Percentiles rank a stretch among this genome's conserved stretches.
Conservation (phyloP, 2,888 invertebrate species). For the Aphidoletes aphidimyza region DNA sequence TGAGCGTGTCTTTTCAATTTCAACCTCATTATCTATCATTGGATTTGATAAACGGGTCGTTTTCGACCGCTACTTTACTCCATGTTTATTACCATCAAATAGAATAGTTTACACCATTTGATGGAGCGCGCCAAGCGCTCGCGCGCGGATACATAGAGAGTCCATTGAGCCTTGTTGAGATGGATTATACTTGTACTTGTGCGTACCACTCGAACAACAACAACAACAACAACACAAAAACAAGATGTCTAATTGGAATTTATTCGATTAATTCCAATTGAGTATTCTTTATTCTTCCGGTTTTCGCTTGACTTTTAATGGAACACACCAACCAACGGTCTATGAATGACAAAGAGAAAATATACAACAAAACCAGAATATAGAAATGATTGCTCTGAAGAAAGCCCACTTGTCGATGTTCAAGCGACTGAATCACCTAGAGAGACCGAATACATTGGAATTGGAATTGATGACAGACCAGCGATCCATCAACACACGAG, state of each 20-base stretch:
- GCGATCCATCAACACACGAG: too few relatives aligned
- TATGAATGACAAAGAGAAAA: not conserved
- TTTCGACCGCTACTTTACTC: not conserved
- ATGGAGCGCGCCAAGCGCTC: not conserved
- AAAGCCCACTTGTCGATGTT: too few relatives aligned
- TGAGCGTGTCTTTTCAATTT: not conserved
- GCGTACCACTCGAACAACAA: not conserved
- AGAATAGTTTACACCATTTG: conserved; percentile 23
- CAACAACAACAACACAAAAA: not conserved
- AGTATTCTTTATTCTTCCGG: conserved; percentile 50
- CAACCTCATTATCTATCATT: conserved; percentile 42
- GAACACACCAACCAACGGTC: not conserved
- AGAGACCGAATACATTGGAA: too few relatives aligned
- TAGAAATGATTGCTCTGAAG: too few relatives aligned
- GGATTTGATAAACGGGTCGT: not conserved
- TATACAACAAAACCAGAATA: not conserved
- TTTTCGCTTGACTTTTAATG: not conserved
- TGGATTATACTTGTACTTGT: not conserved
- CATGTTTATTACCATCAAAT: not conserved
- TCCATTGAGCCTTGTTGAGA: too few relatives aligned
- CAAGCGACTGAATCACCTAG: too few relatives aligned
- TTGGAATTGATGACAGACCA: too few relatives aligned
- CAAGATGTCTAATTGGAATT: conserved; percentile 46
- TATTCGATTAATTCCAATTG: conserved; percentile 53
- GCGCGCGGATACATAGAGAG: too few relatives aligned